Evolutionary conservation across 1,140 invertebrate species (phyloP), one percentile per base, ranked within the genome.

Genomic region (Hyles vespertilio): DNA sequence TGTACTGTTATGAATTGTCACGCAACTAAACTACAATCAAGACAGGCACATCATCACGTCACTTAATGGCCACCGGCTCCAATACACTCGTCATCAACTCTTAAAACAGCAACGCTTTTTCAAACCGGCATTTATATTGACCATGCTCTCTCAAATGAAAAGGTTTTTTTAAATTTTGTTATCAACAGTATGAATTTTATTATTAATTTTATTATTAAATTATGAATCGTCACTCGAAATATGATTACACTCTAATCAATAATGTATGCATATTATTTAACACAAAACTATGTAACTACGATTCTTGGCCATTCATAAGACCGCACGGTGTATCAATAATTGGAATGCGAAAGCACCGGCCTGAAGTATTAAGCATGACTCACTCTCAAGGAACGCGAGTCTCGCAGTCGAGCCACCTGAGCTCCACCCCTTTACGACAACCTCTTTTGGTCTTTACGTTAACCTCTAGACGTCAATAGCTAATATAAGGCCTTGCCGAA

Each of bases 1-100:
- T 61, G 68, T 80, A 81, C 83, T 77, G 79, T 79, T 85, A 81
- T 69, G 70, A 60, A 63, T 62, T 72, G 73, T 71, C 76, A 81
- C 72, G 72, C 74, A 81, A 79, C 72, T 82, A 79, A 69, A 77
- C 71, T 76, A 69, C 63, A 67, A 40, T 45, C 32, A 53, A 55
- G 54, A 44, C 57, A 56, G 62, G 57, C 48, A 63, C 61, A 61
- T 63, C 62, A 67, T 67, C 51, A 58, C 57, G 56, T 52, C 48
- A 44, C 46, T 12, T 53, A 36, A 40, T 36, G 10, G 22, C n/a
- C 32, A 10, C 34, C 50, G 50, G 33, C 22, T 34, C 50, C 5
- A 40, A 40, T 40, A 2, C 36, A 61, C 53, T 56, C 61, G 59
- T 50, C 63, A 51, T 58, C 68, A 77, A 76, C 79, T 81, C 71